Evolutionary conservation across 1,140 invertebrate species (phyloP), one percentile per base, ranked within the genome.

Genomic region (Mycetomoellerius zeteki): DNA sequence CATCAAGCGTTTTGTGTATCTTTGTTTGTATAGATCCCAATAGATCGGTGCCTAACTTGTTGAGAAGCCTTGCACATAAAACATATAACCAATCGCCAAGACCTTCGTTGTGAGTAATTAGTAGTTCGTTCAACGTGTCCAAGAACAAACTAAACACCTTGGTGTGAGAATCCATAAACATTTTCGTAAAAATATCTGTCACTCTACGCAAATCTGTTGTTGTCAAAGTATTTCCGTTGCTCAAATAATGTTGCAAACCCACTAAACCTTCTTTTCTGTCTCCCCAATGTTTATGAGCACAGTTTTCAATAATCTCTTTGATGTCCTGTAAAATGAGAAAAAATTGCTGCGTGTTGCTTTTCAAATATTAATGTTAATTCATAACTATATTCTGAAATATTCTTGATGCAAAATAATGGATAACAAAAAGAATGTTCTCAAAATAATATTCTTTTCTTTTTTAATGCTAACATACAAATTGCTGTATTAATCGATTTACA

Each of bases 111-210:
- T 99, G 98, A n/a, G 97, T 97, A 86, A 96, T 95, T 67, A 99
- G 97, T 82, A 99, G 95, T 93, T 99, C 98, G 88, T 98, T 98
- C 21, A 99, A 96, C 0, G 98, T 98, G 91, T 99, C 99, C 90
- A 99, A 95, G 95, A 99, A 99, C 78, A 99, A 95, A 69, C 98
- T 98, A 94, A 99, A 98, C 67, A 99, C 98, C 95, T 99, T 99
- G 3, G 98, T 99, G 94, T 99, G 98, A n/a, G 98, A 98, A 94
- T 99, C 99, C 96, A 99, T 98, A 92, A 99, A 99, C 98, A 99
- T 99, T 96, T 98, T 98, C 62, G 98, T 98, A 93, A 99, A 98
- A 86, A 99, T 97, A 91, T 99, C 98, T 0, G 98, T 98, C 8
- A 99, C 96, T 89, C 97, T 96, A 64, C 97, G 97, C 52, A 99